Evolutionary conservation across 1,140 invertebrate genomes (phyloP).

Genomic region (Ganaspis sp.): DNA sequence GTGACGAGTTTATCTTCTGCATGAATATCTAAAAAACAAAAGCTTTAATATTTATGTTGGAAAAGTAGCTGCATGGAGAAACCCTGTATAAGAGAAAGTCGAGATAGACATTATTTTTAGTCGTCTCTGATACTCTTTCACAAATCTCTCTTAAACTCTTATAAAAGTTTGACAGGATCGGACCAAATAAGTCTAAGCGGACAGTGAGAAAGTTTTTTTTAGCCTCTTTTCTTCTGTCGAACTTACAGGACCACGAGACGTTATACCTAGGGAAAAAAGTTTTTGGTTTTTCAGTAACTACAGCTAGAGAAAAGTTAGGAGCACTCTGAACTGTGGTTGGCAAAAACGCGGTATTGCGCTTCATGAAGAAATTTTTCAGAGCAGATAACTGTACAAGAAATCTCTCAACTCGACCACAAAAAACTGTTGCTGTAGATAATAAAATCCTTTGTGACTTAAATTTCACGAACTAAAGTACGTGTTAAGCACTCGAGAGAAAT

Average conservation of each 20-base stretch:
- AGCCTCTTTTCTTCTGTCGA: not conserved
- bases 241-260: not conserved
- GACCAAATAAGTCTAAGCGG: conserved; percentile 19
- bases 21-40: not conserved
- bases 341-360: not conserved
- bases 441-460: too few relatives aligned
- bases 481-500: too few relatives aligned
- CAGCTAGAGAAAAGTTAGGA: not conserved
- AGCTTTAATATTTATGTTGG: not conserved
- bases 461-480: too few relatives aligned
- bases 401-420: not conserved
- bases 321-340: not conserved
- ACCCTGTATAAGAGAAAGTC: not conserved
- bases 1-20: too few relatives aligned
- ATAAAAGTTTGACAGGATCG: conserved; percentile 8
- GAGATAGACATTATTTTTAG: not conserved
- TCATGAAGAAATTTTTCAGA: not conserved
- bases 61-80: not conserved
- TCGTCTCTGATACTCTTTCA: not conserved
- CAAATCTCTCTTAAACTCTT: conserved; percentile 17
- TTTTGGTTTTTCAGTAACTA: not conserved
- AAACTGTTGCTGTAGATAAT: too few relatives aligned
- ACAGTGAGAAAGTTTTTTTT: conserved; percentile 6
- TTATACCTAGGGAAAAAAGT: conserved; percentile 4
- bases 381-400: not conserved